Evolutionary conservation across 2,797 vertebrate genomes (phyloP).

Genomic region (Pogoniulus pusillus): DNA sequence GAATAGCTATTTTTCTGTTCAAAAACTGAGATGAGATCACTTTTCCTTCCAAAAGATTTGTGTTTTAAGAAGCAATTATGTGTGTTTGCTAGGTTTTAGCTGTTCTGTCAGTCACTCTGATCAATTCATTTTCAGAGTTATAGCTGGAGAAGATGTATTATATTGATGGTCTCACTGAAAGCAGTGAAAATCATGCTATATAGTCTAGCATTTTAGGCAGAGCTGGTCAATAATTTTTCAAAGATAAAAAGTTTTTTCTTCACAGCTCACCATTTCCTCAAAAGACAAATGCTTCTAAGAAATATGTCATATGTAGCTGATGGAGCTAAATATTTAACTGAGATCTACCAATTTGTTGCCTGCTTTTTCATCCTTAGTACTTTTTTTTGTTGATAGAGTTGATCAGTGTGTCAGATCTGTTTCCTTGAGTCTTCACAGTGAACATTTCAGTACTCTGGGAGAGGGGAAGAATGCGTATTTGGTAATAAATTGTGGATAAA

Average conservation of each 20-base stretch:
- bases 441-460: not conserved
- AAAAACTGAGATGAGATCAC: not conserved
- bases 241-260: not conserved
- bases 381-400: not conserved
- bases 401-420: not conserved
- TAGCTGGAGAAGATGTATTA: not conserved
- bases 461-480: slow-evolving; percentile 7
- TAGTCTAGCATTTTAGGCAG: not conserved
- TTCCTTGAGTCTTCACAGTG: not conserved
- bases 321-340: not conserved
- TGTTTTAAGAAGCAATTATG: not conserved
- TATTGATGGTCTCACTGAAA: not conserved
- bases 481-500: not conserved
- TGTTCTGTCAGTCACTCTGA: not conserved
- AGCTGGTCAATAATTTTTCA: not conserved
- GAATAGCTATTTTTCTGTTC: not conserved
- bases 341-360: not conserved
- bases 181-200: not conserved
- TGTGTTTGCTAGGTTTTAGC: not conserved
- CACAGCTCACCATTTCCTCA: not conserved
- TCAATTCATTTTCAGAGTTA: not conserved
- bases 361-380: not conserved
- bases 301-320: not conserved
- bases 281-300: not conserved
- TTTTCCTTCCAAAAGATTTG: not conserved